These are phyloP conservation scores for Mnemiopsis leidyi DNA, from an alignment of 37 sponge, comb jelly and placozoan genomes.

Conservation along the genomic window DNA sequence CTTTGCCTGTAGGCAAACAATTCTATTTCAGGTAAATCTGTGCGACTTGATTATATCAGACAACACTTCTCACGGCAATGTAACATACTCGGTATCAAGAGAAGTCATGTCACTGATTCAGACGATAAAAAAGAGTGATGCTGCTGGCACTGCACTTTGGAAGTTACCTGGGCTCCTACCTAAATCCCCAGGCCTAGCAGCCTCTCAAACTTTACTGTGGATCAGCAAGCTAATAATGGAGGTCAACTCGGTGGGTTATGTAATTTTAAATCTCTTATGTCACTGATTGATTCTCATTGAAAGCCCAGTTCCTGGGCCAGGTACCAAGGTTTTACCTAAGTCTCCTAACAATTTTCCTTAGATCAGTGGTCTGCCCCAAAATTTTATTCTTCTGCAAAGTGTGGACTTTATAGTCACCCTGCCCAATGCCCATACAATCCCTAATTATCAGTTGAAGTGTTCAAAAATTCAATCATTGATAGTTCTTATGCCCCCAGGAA, in stretches of 20 bases:
- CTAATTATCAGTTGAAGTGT: no score
- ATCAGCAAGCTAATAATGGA: constrained; percentile 62
- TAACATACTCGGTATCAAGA: neutral
- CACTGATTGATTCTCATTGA: no score
- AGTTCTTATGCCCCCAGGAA: neutral
- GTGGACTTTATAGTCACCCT: no score
- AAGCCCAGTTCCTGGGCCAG: no score
- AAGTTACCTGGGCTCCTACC: constrained; percentile 49
- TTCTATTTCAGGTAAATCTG: constrained; percentile 13
- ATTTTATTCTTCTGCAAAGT: no score
- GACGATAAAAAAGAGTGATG: neutral
- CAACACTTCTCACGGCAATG: neutral
- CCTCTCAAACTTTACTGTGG: constrained; percentile 50
- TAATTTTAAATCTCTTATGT: no score
- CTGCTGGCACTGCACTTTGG: neutral
- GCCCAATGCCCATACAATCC: no score
- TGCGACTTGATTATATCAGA: constrained; percentile 20
- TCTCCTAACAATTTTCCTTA: no score
- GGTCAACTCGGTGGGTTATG: constrained; percentile 10
- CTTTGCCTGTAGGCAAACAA: neutral
- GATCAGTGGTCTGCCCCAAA: no score
- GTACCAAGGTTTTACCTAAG: no score
- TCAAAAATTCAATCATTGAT: neutral
- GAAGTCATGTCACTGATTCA: neutral
- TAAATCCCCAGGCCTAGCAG: neutral